These are phyloP conservation scores for Lasioglossum malachurum DNA, from an alignment of 2,888 invertebrate genomes.

Conservation along the genomic window DNA sequence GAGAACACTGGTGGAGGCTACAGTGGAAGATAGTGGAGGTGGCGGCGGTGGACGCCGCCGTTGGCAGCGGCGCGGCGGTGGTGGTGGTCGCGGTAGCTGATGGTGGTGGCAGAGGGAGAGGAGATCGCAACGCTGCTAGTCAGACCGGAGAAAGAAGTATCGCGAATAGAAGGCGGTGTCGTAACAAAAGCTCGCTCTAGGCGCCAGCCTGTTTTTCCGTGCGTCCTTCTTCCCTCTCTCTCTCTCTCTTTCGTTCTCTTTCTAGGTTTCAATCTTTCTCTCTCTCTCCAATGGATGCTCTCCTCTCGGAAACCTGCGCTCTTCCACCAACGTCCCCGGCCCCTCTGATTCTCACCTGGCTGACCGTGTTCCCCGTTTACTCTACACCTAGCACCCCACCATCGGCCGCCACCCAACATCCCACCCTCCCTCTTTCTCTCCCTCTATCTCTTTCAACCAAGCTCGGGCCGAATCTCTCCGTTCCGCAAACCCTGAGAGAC, in stretches of 20 bases:
- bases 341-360: conserved; percentile 32
- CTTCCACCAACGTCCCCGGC: conserved; percentile 36
- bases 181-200: conserved; percentile 58
- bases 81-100: conserved; percentile 23
- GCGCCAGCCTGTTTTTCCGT: conserved; percentile 39
- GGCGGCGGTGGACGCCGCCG: conserved; percentile 19
- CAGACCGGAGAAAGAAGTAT: conserved; percentile 58
- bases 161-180: conserved; percentile 64
- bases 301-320: conserved; percentile 48
- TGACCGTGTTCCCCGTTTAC: conserved; percentile 27
- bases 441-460: conserved; percentile 26
- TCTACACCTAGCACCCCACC: conserved; percentile 32
- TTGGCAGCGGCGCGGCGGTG: conserved; percentile 12
- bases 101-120: conserved; percentile 31
- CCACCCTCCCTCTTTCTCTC: conserved; percentile 18
- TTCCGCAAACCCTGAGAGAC: conserved; percentile 26
- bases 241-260: not conserved
- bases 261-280: not conserved
- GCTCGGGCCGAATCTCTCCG: conserved; percentile 1
- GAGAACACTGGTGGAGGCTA: conserved; percentile 41
- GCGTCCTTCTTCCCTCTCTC: conserved; percentile 1
- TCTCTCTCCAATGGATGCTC: not conserved
- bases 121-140: conserved; percentile 43
- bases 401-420: conserved; percentile 17
- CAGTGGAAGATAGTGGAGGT: conserved; percentile 47